Evolutionary conservation across 2,113 vertebrate species (phyloP).

Genomic region (Daboia siamensis): DNA sequence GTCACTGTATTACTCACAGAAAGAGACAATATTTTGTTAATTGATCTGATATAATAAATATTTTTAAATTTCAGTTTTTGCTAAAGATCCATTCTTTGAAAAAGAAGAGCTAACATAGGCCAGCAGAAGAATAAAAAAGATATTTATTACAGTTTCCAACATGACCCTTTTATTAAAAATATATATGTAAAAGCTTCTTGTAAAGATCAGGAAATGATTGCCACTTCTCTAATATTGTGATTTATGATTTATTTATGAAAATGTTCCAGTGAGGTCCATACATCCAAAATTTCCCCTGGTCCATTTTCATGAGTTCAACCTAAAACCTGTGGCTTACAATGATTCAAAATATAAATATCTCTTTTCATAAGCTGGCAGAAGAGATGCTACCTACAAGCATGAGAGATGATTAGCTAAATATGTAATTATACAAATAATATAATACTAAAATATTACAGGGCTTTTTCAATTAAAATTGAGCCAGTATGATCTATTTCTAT

Average conservation of each 20-base stretch:
- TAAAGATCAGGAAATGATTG: too few relatives aligned
- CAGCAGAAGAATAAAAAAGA: too few relatives aligned
- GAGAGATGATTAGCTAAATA: not conserved
- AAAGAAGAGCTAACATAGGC: too few relatives aligned
- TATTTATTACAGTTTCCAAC: too few relatives aligned
- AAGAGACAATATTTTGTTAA: not conserved
- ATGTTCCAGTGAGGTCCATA: too few relatives aligned
- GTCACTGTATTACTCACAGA: not conserved
- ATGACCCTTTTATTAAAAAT: too few relatives aligned
- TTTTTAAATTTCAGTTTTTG: not conserved
- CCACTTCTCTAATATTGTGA: too few relatives aligned
- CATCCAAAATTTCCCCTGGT: not conserved
- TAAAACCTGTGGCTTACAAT: not conserved
- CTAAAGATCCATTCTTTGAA: not conserved
- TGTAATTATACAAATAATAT: too few relatives aligned
- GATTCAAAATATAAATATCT: not conserved
- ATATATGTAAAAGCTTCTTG: too few relatives aligned
- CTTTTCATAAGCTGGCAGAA: not conserved
- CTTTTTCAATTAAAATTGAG: not conserved
- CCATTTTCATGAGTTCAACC: not conserved
- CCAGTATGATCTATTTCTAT: not conserved
- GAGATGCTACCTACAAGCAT: not conserved
- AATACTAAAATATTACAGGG: not conserved
- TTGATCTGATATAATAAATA: not conserved
- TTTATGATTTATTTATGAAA: not conserved